A percentile compares a stretch with the other conserved stretches of the same genome.
phyloP scores from a whole-genome alignment of 53 echinoderm and acorn worm genomes.

The Holothuria leucospilota region DNA sequence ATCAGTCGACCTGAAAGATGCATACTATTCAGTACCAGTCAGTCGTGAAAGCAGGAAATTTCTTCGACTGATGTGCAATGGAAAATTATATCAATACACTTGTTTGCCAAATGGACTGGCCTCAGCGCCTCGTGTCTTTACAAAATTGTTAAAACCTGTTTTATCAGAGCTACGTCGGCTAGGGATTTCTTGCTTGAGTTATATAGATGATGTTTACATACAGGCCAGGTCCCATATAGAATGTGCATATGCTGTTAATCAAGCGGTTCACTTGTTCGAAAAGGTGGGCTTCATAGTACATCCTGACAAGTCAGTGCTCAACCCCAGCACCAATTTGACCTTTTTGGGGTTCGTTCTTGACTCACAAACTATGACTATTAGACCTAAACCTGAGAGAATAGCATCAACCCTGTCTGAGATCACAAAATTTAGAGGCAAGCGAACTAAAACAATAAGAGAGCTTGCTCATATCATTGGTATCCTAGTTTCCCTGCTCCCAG shows the following conservation, averaged over 20 bases:
- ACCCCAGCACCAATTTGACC: too few species aligned
- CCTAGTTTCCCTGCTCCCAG: too few species aligned
- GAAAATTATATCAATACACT: not conserved
- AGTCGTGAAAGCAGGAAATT: constrained; percentile 1
- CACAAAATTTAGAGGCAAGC: not conserved
- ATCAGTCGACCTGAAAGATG: too few species aligned
- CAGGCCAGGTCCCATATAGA: not conserved
- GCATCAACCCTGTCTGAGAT: not conserved
- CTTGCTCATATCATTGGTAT: too few species aligned
- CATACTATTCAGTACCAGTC: not conserved
- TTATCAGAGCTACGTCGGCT: not conserved
- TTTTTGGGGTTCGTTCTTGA: too few species aligned
- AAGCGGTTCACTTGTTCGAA: too few species aligned
- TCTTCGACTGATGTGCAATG: not conserved
- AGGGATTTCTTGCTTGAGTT: not conserved
- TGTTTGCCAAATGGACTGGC: not conserved
- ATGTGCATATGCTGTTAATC: not conserved
- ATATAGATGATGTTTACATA: not conserved
- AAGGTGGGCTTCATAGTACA: too few species aligned
- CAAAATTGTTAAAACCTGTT: constrained; percentile 10
- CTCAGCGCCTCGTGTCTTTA: not conserved
- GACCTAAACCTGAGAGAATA: not conserved
- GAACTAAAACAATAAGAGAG: too few species aligned
- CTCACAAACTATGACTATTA: not conserved
- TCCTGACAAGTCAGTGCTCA: too few species aligned